Conservation (phyloP, 1,140 invertebrate genomes). For the Cecropterus lyciades region DNA sequence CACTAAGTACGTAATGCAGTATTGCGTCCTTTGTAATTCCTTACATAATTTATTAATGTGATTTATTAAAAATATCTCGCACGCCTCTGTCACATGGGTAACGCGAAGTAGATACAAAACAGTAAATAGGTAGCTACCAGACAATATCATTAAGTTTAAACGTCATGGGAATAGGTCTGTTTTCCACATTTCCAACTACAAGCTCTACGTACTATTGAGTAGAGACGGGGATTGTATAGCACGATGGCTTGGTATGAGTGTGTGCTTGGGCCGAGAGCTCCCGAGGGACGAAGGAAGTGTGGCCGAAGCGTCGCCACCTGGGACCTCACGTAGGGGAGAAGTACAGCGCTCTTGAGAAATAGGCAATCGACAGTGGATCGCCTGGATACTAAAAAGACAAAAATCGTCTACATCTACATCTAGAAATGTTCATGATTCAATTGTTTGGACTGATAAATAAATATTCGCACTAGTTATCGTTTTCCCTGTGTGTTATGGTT, state of each 20-base stretch:
- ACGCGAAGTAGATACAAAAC: constrained; percentile 35
- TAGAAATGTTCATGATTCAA: too few species aligned
- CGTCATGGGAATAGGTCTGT: constrained; percentile 52
- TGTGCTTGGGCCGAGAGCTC: constrained; percentile 57
- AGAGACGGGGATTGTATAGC: constrained; percentile 36
- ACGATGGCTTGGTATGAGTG: constrained; percentile 50
- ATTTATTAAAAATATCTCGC: constrained; percentile 21
- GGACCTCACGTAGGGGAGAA: constrained; percentile 54
- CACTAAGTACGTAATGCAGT: too few species aligned
- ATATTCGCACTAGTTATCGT: too few species aligned
- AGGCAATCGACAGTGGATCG: constrained; percentile 34
- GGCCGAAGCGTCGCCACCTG: constrained; percentile 69
- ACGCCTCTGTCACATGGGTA: constrained; percentile 18
- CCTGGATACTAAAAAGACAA: constrained; percentile 27
- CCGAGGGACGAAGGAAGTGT: constrained; percentile 70
- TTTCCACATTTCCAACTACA: constrained; percentile 46
- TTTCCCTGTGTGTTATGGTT: too few species aligned
- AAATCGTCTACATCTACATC: neutral
- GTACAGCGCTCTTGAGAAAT: constrained; percentile 43
- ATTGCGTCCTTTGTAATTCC: neutral
- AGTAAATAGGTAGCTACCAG: constrained; percentile 47
- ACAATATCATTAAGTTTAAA: constrained; percentile 58
- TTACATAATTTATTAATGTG: constrained; percentile 26
- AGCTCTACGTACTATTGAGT: constrained; percentile 39
- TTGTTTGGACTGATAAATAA: too few species aligned